Evolutionary conservation across 1,140 invertebrate species (phyloP), one percentile per base, ranked within the genome.

Genomic region (Cherax destructor): DNA sequence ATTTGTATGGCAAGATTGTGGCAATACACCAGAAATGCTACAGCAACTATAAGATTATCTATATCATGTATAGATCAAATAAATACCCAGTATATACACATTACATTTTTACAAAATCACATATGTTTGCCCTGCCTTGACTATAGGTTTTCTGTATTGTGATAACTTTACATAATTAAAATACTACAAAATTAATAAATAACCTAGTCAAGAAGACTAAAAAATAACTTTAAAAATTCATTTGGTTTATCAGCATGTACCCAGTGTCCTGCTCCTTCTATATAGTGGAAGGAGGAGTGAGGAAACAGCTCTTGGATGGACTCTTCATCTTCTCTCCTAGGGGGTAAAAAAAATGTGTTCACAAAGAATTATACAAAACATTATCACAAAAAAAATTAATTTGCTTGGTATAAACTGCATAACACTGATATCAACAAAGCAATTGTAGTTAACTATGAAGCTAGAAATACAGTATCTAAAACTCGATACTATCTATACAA

Each of bases 241-340:
- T 95, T 94, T 3, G 98, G 97, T 94, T 98, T 97, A 92, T 99
- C 98, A 83, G 97, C 96, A 94, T 99, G 98, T 11, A 99, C 96
- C 97, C 98, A 98, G 94, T 99, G 98, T 9, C 98, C 97, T 30
- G 98, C 97, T 89, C 96, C 96, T 59, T 96, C 95, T 77, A 99
- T 95, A 93, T 96, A 97, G 86, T 95, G 94, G 87, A 99, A 95
- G 92, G 96, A 94, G 0, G 97, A 96, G 10, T 95, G 95, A 0
- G 98, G 97, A 94, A 99, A 99, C 21, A 97, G 94, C 91, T 96
- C 95, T 93, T 95, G 95, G 83, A 98, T 97, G 77, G 95, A 93
- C 3, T 95, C 94, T 92, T 97, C 95, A 94, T 98, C 96, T 92
- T 96, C 95, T 89, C 95, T 94, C 90, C 95, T 97, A 56, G 6